Conservation (phyloP, 2,797 vertebrate genomes). For the Chaetodon trifasciatus region DNA sequence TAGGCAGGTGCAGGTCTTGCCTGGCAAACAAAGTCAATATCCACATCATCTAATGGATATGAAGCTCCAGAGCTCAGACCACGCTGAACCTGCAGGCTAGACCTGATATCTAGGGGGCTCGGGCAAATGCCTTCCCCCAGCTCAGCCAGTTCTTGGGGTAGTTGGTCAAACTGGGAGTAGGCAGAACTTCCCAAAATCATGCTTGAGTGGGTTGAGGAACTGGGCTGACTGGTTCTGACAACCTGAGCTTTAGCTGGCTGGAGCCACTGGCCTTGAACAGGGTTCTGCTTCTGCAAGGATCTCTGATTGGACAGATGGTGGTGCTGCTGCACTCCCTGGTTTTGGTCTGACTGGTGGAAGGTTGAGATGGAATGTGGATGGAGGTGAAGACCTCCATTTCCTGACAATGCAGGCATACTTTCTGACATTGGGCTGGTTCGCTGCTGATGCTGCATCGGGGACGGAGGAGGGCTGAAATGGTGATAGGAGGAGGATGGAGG, state of each 20-base stretch:
- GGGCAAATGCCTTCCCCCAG: slow-evolving; percentile 87
- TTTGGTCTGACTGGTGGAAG: slow-evolving; percentile 84
- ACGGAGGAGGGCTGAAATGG: slow-evolving; percentile 91
- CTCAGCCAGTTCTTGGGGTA: slow-evolving; percentile 92
- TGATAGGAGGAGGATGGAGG: slow-evolving; percentile 82
- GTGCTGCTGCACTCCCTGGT: slow-evolving; percentile 82
- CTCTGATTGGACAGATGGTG: slow-evolving; percentile 89
- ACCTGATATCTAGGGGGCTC: slow-evolving; percentile 78
- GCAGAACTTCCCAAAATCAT: slow-evolving; percentile 83
- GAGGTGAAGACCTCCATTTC: slow-evolving; percentile 77
- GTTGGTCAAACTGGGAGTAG: slow-evolving; percentile 92
- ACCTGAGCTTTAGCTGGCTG: slow-evolving; percentile 94
- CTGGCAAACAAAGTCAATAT: slow-evolving; percentile 65
- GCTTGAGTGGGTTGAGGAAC: slow-evolving; percentile 71
- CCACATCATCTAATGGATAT: slow-evolving; percentile 80
- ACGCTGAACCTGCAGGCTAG: slow-evolving; percentile 88
- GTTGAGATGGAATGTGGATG: slow-evolving; percentile 89
- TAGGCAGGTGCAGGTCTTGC: slow-evolving; percentile 88
- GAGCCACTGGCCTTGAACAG: slow-evolving; percentile 89
- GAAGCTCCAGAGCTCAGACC: slow-evolving; percentile 88
- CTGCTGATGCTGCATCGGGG: slow-evolving; percentile 91
- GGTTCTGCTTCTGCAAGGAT: slow-evolving; percentile 91
- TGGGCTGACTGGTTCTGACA: slow-evolving; percentile 91
- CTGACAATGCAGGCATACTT: slow-evolving; percentile 69
- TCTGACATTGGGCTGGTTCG: slow-evolving; percentile 89